Conservation (phyloP, 2,888 invertebrate genomes). For the Hemithea aestivaria region DNA sequence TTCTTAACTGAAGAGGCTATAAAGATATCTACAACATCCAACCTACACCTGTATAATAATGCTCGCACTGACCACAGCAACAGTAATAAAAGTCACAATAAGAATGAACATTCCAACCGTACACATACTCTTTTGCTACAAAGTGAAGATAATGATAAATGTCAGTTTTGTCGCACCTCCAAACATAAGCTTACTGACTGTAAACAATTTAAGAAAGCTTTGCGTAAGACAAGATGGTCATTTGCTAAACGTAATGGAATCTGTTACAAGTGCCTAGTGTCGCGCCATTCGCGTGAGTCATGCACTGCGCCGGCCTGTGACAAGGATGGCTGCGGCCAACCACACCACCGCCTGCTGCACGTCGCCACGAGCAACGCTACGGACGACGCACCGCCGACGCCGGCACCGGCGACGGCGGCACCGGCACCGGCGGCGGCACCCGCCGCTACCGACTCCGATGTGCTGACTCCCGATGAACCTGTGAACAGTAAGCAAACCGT, state of each 20-base stretch:
- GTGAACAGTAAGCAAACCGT: neutral
- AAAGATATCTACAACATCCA: slow-evolving; percentile 17
- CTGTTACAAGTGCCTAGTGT: slow-evolving; percentile 24
- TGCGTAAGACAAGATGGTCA: slow-evolving; percentile 22
- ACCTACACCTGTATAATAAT: too few relatives aligned
- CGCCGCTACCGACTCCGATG: too few relatives aligned
- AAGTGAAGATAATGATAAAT: slow-evolving; percentile 8
- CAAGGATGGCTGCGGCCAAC: slow-evolving; percentile 5
- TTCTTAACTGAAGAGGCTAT: slow-evolving; percentile 25
- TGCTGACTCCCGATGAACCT: too few relatives aligned
- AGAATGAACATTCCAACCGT: slow-evolving; percentile 9
- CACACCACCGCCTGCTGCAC: neutral
- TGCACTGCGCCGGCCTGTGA: slow-evolving; percentile 26
- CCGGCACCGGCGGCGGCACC: too few relatives aligned
- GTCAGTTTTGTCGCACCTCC: slow-evolving; percentile 14
- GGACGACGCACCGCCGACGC: neutral
- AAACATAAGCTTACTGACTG: slow-evolving; percentile 22
- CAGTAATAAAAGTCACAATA: slow-evolving; percentile 4
- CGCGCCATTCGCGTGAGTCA: slow-evolving; percentile 17
- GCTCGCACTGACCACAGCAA: too few relatives aligned
- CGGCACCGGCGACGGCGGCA: too few relatives aligned
- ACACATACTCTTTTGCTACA: slow-evolving; percentile 19
- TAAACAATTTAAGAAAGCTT: slow-evolving; percentile 20
- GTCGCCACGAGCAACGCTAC: neutral
- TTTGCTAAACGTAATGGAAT: slow-evolving; percentile 16